phyloP scores from a whole-genome alignment of 2,113 vertebrate genomes.

The Lepus americanus region DNA sequence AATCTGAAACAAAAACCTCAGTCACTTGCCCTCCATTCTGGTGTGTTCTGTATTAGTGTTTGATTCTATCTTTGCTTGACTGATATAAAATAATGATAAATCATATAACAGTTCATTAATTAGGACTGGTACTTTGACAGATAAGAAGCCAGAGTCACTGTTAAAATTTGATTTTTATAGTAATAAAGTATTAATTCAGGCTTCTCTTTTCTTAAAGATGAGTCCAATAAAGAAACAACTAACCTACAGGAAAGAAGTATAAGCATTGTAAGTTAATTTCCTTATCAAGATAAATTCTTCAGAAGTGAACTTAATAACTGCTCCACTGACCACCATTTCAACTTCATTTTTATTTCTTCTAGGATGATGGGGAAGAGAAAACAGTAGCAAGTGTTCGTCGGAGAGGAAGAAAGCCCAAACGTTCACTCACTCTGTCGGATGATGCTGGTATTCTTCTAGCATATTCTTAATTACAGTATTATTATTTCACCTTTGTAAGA shows the following conservation, averaged over 20 bases:
- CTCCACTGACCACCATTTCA: background rate
- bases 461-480: background rate
- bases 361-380: constrained; percentile 86
- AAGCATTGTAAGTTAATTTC: constrained; percentile 83
- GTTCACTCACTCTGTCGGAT: constrained; percentile 82
- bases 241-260: constrained; percentile 67
- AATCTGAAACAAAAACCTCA: background rate
- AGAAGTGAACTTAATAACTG: background rate
- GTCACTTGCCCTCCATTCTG: background rate
- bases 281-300: constrained; percentile 5
- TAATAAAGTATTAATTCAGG: constrained; percentile 13
- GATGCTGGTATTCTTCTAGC: constrained; percentile 89
- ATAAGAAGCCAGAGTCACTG: background rate
- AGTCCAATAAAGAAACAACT: constrained; percentile 80
- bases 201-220: constrained; percentile 83
- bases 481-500: constrained; percentile 73
- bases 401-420: constrained; percentile 88
- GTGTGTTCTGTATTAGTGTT: background rate
- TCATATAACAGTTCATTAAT: background rate
- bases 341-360: background rate
- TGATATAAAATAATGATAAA: background rate
- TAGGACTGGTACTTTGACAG: background rate
- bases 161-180: background rate
- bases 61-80: background rate
- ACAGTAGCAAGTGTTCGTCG: constrained; percentile 76